Percentiles rank a stretch among this genome's conserved stretches.
These are phyloP conservation scores for Oeneis ivallda DNA, from an alignment of 2,888 invertebrate genomes.

Conservation along the genomic window DNA sequence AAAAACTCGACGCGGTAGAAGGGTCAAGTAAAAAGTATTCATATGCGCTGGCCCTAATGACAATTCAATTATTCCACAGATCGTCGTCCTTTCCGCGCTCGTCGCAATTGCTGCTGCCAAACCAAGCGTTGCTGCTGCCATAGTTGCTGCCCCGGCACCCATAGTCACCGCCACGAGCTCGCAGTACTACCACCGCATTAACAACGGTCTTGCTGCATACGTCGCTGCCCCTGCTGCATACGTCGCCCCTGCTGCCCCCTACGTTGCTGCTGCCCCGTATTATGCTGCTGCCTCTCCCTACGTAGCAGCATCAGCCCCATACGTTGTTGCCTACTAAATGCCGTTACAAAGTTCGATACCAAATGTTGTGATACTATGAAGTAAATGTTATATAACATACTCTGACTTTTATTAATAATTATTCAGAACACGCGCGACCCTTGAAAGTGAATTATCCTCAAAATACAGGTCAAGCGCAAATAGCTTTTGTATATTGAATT, in stretches of 20 bases:
- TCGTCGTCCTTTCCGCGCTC: constrained; percentile 62
- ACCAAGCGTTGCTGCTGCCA: constrained; percentile 53
- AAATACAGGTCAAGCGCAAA: constrained; percentile 11
- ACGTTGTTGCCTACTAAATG: constrained; percentile 41
- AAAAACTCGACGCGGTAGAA: too few species aligned
- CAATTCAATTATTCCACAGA: constrained; percentile 46
- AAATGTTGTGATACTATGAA: constrained; percentile 40
- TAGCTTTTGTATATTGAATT: constrained; percentile 1
- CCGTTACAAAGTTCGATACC: constrained; percentile 4
- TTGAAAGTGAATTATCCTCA: constrained; percentile 11
- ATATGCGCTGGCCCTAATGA: too few species aligned
- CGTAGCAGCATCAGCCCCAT: constrained; percentile 43
- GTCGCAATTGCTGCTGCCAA: constrained; percentile 66
- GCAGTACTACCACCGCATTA: constrained; percentile 85
- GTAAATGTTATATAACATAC: constrained; percentile 31
- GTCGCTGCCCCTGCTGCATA: constrained; percentile 69
- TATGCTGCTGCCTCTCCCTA: constrained; percentile 46
- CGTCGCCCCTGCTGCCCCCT: constrained; percentile 56
- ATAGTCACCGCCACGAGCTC: constrained; percentile 85
- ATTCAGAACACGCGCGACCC: constrained; percentile 12
- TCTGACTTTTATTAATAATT: constrained; percentile 18
- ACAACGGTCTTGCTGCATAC: constrained; percentile 77
- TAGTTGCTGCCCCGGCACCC: constrained; percentile 69
- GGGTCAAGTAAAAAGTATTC: too few species aligned
- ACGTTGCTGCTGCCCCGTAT: constrained; percentile 54